phyloP scores from a whole-genome alignment of 2,888 invertebrate species.

The Hypselothyrea guttata region DNA sequence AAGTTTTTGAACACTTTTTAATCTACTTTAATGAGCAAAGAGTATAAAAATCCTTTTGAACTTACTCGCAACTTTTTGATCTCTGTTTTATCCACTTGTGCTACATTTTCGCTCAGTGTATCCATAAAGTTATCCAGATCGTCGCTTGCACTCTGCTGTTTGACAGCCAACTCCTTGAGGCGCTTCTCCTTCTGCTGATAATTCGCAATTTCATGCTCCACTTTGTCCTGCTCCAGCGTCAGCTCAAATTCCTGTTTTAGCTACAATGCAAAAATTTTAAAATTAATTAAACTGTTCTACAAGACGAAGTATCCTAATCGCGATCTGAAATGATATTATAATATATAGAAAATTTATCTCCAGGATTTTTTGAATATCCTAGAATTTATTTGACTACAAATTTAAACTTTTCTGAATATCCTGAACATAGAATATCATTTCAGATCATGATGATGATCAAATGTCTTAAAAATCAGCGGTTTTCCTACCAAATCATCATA shows the following conservation, averaged over 20 bases:
- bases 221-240: slow-evolving; percentile 85
- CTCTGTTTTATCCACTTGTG: slow-evolving; percentile 86
- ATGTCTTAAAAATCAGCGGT: too few relatives aligned
- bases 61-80: slow-evolving; percentile 84
- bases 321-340: too few relatives aligned
- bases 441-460: too few relatives aligned
- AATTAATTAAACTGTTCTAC: too few relatives aligned
- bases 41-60: background rate
- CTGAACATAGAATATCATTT: too few relatives aligned
- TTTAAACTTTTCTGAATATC: too few relatives aligned
- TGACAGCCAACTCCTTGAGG: slow-evolving; percentile 63
- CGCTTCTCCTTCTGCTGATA: slow-evolving; percentile 82
- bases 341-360: too few relatives aligned
- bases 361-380: too few relatives aligned
- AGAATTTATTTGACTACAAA: too few relatives aligned
- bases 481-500: slow-evolving; percentile 86
- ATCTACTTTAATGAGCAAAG: too few relatives aligned
- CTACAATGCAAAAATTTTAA: slow-evolving; percentile 43
- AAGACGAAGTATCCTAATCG: too few relatives aligned
- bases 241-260: slow-evolving; percentile 76
- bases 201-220: slow-evolving; percentile 84
- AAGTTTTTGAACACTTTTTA: too few relatives aligned
- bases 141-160: slow-evolving; percentile 84
- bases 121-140: slow-evolving; percentile 93
- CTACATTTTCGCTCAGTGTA: slow-evolving; percentile 84